Evolutionary conservation across 1,140 invertebrate species (phyloP), one percentile per base, ranked within the genome.

Genomic region (Protaetia brevitarsis): DNA sequence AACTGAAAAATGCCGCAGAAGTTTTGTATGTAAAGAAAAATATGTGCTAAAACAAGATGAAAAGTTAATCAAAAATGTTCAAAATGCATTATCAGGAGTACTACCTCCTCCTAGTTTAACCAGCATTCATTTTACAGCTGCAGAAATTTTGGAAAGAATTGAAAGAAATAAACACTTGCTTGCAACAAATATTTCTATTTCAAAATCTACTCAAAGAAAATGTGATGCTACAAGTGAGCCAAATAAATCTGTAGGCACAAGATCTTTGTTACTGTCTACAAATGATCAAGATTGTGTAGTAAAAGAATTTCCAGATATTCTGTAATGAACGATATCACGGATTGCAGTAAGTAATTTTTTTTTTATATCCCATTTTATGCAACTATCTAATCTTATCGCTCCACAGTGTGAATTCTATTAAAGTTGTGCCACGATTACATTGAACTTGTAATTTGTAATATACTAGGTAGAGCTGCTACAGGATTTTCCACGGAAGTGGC

Each of bases 101-200:
- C 78, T 85, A 28, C 88, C 87, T 28, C 88, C 87, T 28, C 87
- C 87, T 7, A 87, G 84, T 56, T 80, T 87, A 5, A 89, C 87
- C 5, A 84, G 82, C 26, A 78, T 84, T 36, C 83, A 85, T 59
- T 81, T 81, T 56, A 84, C 86, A 73, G 84, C 84, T 10, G 77
- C 74, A n/a, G 85, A 89, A 71, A 87, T 89, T 74, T 74, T 89
- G 56, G 34, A 68, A 16, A 78, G 71, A 63, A 66, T 71, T 23
- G 37, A 74, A 3, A 57, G 68, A 29, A 76, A 73, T 41, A 68
- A 69, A 16, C 23, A 66, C 13, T 74, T 75, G 59, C 74, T 76
- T 73, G 73, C 69, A 66, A 69, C 30, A 37, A 51, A 59, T 56
- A 10, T 28, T 64, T 23, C 10, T 8, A 31, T 23, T 29, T 30